Base-by-base conservation (phyloP, 2,113 vertebrate species). In the Ovis canadensis region DNA sequence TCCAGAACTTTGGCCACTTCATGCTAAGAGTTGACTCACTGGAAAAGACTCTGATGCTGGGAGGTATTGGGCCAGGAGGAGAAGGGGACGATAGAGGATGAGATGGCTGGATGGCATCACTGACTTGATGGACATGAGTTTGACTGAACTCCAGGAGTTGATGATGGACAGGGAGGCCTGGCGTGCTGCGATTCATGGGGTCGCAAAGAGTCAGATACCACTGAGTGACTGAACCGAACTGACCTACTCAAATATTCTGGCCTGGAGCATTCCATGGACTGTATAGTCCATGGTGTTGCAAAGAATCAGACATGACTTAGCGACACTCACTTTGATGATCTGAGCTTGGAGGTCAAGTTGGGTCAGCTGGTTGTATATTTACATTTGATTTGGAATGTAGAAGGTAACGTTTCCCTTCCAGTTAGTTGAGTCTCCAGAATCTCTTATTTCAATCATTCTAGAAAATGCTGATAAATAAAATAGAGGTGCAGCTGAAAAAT, bases 391-490 rank as follows among this genome's bases (percentile, higher is more conserved):
- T 96, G 82, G 57, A 94, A 54, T 62, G 13, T 67, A 90, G 36
- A 87, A 71, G 29, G n/a, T 83, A 74, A 78, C 17, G 23, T 59
- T 92, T 90, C 3, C 21, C 81, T 78, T 96, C 21, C 12, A 31
- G 6, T 64, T 93, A 64, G 3, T 64, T 4, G 40, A 77, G 48
- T 81, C 43, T 67, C n/a, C 80, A 21, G 7, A 80, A 48, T 85
- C 14, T 64, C 3, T 23, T 77, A 71, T 11, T 71, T 84, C 43
- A 43, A 82, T 21, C 23, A 86, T 82, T 88, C 50, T 43, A 88
- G 88, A 88, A 91, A 67, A 67, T 59, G 2, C 6, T 88, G 74
- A 54, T 55, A 96, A 90, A 59, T 91, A 59, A 97, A 96, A 74
- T 33, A 59, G 11, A 43, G 43, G 13, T 59, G 94, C 14, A 93